These are phyloP conservation scores for Anneissia japonica DNA, from an alignment of 35 echinoderm and acorn worm genomes.

Conservation along the genomic window DNA sequence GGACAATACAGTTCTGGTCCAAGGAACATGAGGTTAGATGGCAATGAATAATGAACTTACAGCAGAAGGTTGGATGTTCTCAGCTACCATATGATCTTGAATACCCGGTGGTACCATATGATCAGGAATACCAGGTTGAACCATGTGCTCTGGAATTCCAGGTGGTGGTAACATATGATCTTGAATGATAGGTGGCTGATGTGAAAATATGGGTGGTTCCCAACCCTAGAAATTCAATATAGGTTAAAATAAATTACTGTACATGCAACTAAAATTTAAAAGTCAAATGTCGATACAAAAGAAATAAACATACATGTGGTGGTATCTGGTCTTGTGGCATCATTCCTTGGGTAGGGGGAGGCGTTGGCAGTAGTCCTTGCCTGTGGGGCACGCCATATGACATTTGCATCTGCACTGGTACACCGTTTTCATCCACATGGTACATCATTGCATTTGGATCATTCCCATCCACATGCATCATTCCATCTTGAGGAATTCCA, in stretches of 20 bases:
- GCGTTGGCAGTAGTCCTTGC: constrained; percentile 24
- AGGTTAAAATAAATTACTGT: no score
- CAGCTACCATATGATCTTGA: no score
- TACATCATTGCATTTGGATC: no score
- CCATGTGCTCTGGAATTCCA: neutral
- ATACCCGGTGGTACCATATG: neutral
- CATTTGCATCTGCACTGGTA: constrained; percentile 20
- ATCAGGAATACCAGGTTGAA: neutral
- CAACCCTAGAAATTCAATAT: neutral
- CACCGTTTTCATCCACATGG: constrained; percentile 72
- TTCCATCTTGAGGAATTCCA: neutral
- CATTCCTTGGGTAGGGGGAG: neutral
- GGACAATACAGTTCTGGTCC: no score
- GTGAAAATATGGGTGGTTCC: neutral
- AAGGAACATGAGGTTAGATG: no score
- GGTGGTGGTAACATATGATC: neutral
- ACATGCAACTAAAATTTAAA: no score
- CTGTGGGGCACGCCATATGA: neutral
- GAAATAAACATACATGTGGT: neutral
- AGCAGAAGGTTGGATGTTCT: neutral
- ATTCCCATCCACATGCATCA: neutral
- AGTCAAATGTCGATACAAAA: no score
- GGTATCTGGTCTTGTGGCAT: neutral
- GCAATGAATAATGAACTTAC: no score
- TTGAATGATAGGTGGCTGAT: neutral